These are phyloP conservation scores for Spheniscus humboldti DNA, from an alignment of 2,797 vertebrate species.

Conservation along the genomic window DNA sequence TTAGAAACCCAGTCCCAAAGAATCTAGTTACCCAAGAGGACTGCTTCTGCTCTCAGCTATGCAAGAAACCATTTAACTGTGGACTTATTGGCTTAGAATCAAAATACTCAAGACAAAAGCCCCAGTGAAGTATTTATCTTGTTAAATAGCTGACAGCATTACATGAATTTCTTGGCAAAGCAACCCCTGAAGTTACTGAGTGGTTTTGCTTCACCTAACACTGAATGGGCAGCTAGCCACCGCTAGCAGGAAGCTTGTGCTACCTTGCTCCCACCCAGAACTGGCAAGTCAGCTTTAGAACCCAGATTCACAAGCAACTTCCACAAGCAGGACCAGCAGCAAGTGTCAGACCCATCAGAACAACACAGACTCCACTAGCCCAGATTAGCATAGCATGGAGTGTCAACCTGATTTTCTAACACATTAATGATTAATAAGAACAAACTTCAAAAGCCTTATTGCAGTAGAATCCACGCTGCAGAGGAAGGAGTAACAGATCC, in stretches of 20 bases:
- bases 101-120: constrained; percentile 49
- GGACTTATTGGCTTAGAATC: constrained; percentile 31
- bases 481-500: not conserved
- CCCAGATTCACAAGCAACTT: not conserved
- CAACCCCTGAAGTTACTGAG: not conserved
- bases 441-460: not conserved
- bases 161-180: constrained; percentile 52
- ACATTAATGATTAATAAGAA: not conserved
- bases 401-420: rapidly evolving
- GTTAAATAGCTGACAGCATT: constrained; percentile 37
- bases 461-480: not conserved
- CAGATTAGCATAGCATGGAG: rapidly evolving
- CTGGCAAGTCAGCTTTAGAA: not conserved
- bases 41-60: not conserved
- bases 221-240: not conserved
- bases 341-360: not conserved
- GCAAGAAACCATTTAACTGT: not conserved
- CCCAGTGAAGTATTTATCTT: constrained; percentile 53
- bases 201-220: constrained; percentile 25
- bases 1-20: not conserved
- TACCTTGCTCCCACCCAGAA: not conserved
- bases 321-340: not conserved
- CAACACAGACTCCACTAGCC: rapidly evolving
- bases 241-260: rapidly evolving
- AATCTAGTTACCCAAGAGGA: not conserved